phyloP scores from a whole-genome alignment of 2,888 invertebrate genomes.

The Aphidius colemani region DNA sequence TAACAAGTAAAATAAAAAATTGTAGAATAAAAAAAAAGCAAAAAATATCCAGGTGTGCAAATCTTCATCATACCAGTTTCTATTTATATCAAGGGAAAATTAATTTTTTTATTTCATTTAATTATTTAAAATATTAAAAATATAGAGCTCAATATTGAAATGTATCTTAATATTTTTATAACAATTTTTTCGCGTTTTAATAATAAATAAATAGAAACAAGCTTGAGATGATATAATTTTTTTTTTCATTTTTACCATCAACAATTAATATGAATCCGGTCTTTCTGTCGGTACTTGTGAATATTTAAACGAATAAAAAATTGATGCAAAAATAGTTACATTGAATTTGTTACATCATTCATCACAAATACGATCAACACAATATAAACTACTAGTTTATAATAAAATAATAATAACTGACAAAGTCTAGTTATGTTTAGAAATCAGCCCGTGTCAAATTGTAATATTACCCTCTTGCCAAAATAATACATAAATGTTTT shows the following conservation, averaged over 20 bases:
- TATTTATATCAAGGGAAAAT: constrained; percentile 8
- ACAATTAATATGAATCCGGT: constrained; percentile 29
- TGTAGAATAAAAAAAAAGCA: constrained; percentile 13
- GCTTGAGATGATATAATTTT: no score
- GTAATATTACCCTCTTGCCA: constrained; percentile 35
- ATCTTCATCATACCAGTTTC: not conserved
- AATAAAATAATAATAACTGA: constrained; percentile 6
- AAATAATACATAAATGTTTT: no score
- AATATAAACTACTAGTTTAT: not conserved
- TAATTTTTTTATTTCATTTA: constrained; percentile 2
- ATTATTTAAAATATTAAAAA: no score
- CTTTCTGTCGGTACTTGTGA: constrained; percentile 35
- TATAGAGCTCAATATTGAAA: no score
- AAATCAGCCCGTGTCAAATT: constrained; percentile 45
- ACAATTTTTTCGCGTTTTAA: no score
- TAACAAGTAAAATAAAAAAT: constrained; percentile 37
- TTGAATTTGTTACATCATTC: not conserved
- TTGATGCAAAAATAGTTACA: constrained; percentile 30
- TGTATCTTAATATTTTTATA: no score
- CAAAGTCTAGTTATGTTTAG: constrained; percentile 50
- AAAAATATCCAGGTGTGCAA: not conserved
- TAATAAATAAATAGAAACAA: no score
- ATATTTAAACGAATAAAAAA: constrained; percentile 42
- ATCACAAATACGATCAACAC: constrained; percentile 1
- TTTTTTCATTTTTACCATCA: not conserved